Percentiles rank a stretch among this genome's conserved stretches.
Conservation (phyloP, 2,888 invertebrate genomes). For the Boloria euphrosyne region DNA sequence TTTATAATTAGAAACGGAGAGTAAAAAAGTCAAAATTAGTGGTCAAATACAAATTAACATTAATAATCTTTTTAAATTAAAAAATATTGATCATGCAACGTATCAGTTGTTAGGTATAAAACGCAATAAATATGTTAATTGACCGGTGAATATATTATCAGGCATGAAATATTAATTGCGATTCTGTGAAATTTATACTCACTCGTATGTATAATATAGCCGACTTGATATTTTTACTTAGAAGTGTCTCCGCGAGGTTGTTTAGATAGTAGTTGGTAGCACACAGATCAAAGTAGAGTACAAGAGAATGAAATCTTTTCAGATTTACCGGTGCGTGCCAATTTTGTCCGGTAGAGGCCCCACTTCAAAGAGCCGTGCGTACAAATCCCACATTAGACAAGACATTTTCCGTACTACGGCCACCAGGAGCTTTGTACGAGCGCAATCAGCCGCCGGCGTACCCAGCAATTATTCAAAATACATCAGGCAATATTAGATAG, state of each 20-base stretch:
- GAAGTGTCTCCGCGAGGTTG: neutral
- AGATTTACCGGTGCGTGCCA: conserved; percentile 31
- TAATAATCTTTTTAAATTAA: conserved; percentile 11
- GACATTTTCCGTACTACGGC: conserved; percentile 66
- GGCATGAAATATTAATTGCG: conserved; percentile 22
- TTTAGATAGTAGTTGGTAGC: neutral
- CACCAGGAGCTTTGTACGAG: conserved; percentile 64
- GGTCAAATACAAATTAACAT: conserved; percentile 28
- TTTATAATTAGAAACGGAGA: conserved; percentile 23
- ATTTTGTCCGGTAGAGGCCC: conserved; percentile 40
- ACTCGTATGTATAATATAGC: neutral
- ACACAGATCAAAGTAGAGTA: neutral
- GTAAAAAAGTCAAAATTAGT: conserved; percentile 24
- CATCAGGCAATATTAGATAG: conserved; percentile 80
- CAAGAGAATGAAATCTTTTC: conserved; percentile 24
- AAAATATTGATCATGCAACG: conserved; percentile 26
- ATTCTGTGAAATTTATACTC: conserved; percentile 10
- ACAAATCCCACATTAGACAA: conserved; percentile 64
- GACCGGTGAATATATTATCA: conserved; percentile 22
- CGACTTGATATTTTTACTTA: neutral
- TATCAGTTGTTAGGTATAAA: conserved; percentile 26
- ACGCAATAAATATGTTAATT: conserved; percentile 33
- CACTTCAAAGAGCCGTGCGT: conserved; percentile 45
- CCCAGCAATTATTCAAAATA: conserved; percentile 80
- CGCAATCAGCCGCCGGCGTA: conserved; percentile 68